A percentile compares a stretch with the other conserved stretches of the same genome.
phyloP scores from a whole-genome alignment of 2,888 invertebrate genomes.

The Chrysina gloriosa region DNA sequence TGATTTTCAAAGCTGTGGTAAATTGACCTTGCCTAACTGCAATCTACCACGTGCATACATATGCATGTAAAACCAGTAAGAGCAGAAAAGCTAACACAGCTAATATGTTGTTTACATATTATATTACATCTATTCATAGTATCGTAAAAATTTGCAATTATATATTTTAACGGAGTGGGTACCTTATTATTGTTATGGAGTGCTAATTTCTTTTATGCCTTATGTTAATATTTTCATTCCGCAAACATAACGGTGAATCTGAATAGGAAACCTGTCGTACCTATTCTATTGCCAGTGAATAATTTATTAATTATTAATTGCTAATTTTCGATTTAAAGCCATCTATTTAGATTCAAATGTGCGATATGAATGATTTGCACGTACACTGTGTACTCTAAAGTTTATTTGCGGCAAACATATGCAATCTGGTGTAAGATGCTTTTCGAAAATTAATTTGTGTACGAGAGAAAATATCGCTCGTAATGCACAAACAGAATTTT shows the following conservation, averaged over 20 bases:
- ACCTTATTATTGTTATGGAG: conserved; percentile 12
- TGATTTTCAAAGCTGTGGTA: no score
- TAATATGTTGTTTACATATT: conserved; percentile 11
- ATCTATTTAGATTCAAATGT: neutral
- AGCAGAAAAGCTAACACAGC: neutral
- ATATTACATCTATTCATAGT: neutral
- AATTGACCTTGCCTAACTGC: no score
- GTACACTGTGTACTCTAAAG: neutral
- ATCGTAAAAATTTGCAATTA: conserved; percentile 7
- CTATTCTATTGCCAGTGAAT: neutral
- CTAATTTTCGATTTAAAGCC: neutral
- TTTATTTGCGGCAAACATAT: neutral
- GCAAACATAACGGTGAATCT: conserved; percentile 19
- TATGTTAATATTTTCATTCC: conserved; percentile 9
- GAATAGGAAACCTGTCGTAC: neutral
- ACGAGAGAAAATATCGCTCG: neutral
- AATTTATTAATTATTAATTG: conserved; percentile 13
- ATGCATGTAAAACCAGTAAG: no score
- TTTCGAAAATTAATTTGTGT: neutral
- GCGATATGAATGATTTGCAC: neutral
- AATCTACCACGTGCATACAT: no score
- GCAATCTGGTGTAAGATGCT: conserved; percentile 2
- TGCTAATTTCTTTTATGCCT: conserved; percentile 6
- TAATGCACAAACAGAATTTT: neutral
- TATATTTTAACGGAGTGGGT: neutral